Evolutionary conservation across 1,140 invertebrate species (phyloP).

Genomic region (Wasmannia auropunctata): DNA sequence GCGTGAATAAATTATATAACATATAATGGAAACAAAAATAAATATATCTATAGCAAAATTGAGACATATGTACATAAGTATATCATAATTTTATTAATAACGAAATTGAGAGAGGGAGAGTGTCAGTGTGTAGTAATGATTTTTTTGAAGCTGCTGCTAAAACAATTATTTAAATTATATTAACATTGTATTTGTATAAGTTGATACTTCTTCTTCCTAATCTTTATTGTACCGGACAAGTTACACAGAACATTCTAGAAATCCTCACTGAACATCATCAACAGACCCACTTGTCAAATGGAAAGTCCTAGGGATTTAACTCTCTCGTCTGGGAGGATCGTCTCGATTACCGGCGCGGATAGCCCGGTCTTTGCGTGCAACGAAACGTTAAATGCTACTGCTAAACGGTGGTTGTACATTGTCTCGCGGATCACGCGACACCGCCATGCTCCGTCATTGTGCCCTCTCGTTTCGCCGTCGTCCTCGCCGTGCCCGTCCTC

Average conservation of each 20-base stretch:
- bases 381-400: slow-evolving; percentile 67
- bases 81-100: neutral
- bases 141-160: neutral
- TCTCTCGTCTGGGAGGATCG: slow-evolving; percentile 29
- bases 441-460: slow-evolving; percentile 28
- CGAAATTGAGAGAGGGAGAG: neutral
- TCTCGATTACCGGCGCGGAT: slow-evolving; percentile 26
- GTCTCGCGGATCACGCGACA: slow-evolving; percentile 59
- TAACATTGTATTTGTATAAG: neutral
- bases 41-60: neutral
- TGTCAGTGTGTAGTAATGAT: neutral
- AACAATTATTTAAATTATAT: neutral
- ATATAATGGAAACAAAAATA: neutral
- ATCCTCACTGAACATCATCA: neutral
- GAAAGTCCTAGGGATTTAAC: slow-evolving; percentile 38
- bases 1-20: neutral
- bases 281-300: slow-evolving; percentile 16
- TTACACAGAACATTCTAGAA: neutral
- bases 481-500: neutral
- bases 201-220: neutral
- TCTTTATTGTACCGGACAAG: neutral
- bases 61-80: neutral
- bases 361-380: slow-evolving; percentile 59
- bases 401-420: slow-evolving; percentile 56
- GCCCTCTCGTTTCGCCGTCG: slow-evolving; percentile 33